Conservation (phyloP, 2,888 invertebrate genomes). For the Trachelus tabidus region DNA sequence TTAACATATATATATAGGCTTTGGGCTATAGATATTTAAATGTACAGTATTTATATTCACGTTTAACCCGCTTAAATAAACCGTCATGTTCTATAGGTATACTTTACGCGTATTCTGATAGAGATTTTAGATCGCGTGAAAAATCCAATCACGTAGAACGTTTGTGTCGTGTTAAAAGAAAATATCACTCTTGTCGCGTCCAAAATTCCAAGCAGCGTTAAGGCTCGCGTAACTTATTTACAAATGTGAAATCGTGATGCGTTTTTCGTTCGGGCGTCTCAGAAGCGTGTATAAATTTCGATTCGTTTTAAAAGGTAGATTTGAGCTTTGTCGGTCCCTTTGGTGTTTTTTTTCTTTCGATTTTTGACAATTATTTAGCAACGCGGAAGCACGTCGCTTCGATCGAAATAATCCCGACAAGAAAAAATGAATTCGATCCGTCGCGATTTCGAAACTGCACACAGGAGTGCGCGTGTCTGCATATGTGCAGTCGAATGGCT, state of each 20-base stretch:
- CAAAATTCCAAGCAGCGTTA: neutral
- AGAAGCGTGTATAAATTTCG: too few relatives aligned
- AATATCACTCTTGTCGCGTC: constrained; percentile 24
- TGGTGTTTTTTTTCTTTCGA: neutral
- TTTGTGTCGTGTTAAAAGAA: constrained; percentile 33
- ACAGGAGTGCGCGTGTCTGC: too few relatives aligned
- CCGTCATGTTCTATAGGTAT: neutral
- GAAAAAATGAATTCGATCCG: neutral
- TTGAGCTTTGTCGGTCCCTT: neutral
- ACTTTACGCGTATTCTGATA: neutral
- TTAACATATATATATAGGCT: neutral
- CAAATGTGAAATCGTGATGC: too few relatives aligned
- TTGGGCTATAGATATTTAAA: neutral
- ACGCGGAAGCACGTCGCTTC: neutral
- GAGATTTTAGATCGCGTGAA: neutral
- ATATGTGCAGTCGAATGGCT: neutral
- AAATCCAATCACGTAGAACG: constrained; percentile 29
- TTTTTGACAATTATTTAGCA: neutral
- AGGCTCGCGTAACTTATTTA: neutral
- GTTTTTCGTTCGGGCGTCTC: too few relatives aligned
- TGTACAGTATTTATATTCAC: neutral
- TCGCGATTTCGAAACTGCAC: neutral
- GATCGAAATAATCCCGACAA: neutral
- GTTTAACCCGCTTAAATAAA: neutral
- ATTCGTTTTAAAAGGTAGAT: neutral